Evolutionary conservation across 2,888 invertebrate species (phyloP), one percentile per base, ranked within the genome.

Genomic region (Isoperla grammatica): DNA sequence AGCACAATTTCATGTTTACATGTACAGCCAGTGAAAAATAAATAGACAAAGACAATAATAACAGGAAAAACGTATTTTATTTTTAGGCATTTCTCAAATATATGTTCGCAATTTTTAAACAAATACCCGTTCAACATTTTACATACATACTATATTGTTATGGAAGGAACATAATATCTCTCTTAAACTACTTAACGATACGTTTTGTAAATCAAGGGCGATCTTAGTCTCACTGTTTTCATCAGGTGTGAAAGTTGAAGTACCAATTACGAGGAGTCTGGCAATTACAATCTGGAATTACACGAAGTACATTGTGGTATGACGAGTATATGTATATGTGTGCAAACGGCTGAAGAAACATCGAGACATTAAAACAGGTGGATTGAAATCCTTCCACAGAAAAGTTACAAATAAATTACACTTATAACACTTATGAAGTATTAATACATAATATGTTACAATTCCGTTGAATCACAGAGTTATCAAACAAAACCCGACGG

Each of bases 51-150:
- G 9, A 22, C 22, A 29, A 50, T 29, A 48, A 11, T 45, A 53
- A 53, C 53, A 53, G 53, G 53, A 53, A 53, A 53, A 39, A 53
- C 37, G 39, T 37, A 4, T 53, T 53, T 53, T 53, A 39, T 39
- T 53, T 53, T 15, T 39, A 39, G 19, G 37, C 39, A 39, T 39
- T 53, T 53, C 35, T 53, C 37, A 37, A 53, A 53, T 53, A 39
- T 53, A 53, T 17, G 15, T 17, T 19, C 15, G 15, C 15, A 29
- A 49, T 15, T 20, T 35, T n/a, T 17, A 50, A 53, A 37, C 53
- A 39, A 19, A 17, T 39, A 50, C 50, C 39, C 37, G 53, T 53
- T 53, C 15, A 53, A 39, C 35, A 22, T 29, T 29, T 15, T 40
- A 40, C 42, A 40, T 40, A 40, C 3, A 40, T 40, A 40, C 42